These are phyloP conservation scores for Muntiacus reevesi DNA, from an alignment of 2,113 vertebrate species.

Conservation along the genomic window DNA sequence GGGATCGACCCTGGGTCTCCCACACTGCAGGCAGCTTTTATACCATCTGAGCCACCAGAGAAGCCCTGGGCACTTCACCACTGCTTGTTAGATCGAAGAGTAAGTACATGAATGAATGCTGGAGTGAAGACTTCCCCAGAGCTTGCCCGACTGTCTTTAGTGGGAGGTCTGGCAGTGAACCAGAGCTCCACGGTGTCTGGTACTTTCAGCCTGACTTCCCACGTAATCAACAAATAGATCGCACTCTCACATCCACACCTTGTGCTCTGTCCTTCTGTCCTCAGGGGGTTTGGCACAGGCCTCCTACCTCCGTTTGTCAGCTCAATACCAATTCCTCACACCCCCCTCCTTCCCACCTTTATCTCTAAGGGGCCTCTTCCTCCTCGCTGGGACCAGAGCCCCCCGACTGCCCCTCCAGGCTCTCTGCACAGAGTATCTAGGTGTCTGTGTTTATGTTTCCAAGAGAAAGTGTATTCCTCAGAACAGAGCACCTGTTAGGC, in stretches of 20 bases:
- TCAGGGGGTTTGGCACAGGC: background rate
- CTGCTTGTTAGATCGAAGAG: background rate
- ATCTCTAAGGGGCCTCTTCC: background rate
- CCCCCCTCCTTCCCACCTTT: too few relatives aligned
- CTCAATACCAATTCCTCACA: background rate
- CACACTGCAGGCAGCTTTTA: accelerated
- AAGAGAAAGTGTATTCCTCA: background rate
- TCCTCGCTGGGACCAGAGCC: background rate
- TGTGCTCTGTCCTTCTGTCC: background rate
- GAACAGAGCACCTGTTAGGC: background rate
- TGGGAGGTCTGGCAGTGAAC: background rate
- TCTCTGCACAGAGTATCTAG: background rate
- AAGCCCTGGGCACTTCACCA: background rate
- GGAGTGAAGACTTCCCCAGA: background rate
- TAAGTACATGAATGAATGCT: background rate
- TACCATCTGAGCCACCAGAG: background rate
- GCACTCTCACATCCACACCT: accelerated
- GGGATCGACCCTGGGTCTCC: background rate
- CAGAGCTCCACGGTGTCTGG: accelerated
- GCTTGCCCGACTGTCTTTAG: background rate
- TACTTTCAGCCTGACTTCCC: background rate
- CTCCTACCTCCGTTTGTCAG: background rate
- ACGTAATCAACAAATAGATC: accelerated
- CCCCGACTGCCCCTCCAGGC: background rate
- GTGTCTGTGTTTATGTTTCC: background rate